Conservation (phyloP, 2,797 vertebrate species). For the Aeoliscus strigatus region DNA sequence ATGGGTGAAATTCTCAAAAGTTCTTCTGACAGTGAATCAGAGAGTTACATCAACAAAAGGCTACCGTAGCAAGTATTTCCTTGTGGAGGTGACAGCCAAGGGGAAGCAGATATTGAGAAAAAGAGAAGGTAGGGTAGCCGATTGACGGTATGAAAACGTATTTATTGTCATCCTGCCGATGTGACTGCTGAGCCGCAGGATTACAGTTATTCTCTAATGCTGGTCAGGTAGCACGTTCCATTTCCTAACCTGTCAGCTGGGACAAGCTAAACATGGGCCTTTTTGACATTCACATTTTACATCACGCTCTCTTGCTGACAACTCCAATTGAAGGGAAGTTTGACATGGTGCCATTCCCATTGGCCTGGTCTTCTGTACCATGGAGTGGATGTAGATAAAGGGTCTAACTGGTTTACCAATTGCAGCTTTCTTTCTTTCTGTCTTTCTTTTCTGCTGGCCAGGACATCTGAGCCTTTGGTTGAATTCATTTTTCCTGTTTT, state of each 20-base stretch:
- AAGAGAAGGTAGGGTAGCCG: slow-evolving; percentile 14
- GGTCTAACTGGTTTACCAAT: too few relatives aligned
- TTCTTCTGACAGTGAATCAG: too few relatives aligned
- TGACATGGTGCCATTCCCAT: slow-evolving; percentile 52
- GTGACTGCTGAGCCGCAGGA: slow-evolving; percentile 37
- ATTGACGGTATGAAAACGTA: slow-evolving; percentile 51
- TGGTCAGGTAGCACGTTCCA: slow-evolving; percentile 65
- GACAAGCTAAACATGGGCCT: slow-evolving; percentile 72
- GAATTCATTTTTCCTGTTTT: too few relatives aligned
- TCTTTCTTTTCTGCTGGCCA: too few relatives aligned
- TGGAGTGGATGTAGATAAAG: too few relatives aligned
- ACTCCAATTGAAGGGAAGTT: slow-evolving; percentile 58
- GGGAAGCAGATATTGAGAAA: not conserved
- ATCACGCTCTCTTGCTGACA: slow-evolving; percentile 69
- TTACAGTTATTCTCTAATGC: slow-evolving; percentile 58
- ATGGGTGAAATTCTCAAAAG: too few relatives aligned
- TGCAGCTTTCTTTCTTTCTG: too few relatives aligned
- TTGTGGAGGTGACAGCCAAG: slow-evolving; percentile 21
- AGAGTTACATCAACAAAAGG: slow-evolving; percentile 9
- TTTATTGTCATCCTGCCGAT: slow-evolving; percentile 45
- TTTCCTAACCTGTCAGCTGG: slow-evolving; percentile 71
- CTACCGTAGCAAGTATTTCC: slow-evolving; percentile 4
- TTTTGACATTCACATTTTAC: slow-evolving; percentile 69
- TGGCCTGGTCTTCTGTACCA: not conserved
- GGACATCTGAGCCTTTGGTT: too few relatives aligned